These are phyloP conservation scores for Discoglossus pictus DNA, from an alignment of 2,797 vertebrate genomes.

Conservation along the genomic window DNA sequence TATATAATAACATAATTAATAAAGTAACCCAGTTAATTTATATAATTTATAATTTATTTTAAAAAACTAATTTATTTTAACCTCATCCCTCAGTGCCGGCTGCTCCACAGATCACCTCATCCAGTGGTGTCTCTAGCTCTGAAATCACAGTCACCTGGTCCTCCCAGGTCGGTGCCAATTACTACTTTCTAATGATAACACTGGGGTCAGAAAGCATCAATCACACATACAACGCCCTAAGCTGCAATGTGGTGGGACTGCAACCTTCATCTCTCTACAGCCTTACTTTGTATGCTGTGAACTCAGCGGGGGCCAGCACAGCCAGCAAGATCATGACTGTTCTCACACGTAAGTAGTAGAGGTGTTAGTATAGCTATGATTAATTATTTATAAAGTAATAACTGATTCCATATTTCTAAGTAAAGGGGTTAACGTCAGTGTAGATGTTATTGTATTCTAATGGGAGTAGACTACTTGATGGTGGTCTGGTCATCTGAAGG, in stretches of 20 bases:
- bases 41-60: not conserved
- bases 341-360: constrained; percentile 74
- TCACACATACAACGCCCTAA: constrained; percentile 47
- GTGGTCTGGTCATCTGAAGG: no score
- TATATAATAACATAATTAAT: no score
- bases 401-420: no score
- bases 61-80: not conserved
- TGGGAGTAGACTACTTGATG: no score
- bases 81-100: constrained; percentile 62
- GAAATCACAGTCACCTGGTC: constrained; percentile 66
- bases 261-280: constrained; percentile 62
- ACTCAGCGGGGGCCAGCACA: constrained; percentile 65
- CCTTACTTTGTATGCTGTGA: constrained; percentile 64
- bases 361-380: no score
- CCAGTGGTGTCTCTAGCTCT: constrained; percentile 62
- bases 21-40: no score
- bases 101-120: constrained; percentile 62
- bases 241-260: constrained; percentile 57
- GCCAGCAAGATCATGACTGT: constrained; percentile 66
- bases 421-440: no score
- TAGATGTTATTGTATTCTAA: no score
- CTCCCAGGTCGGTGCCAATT: constrained; percentile 53
- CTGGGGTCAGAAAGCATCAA: constrained; percentile 37
- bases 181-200: constrained; percentile 62
- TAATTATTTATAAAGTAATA: no score